Conservation (phyloP, 2,888 invertebrate species). For the Stenchaetothrips biformis region DNA sequence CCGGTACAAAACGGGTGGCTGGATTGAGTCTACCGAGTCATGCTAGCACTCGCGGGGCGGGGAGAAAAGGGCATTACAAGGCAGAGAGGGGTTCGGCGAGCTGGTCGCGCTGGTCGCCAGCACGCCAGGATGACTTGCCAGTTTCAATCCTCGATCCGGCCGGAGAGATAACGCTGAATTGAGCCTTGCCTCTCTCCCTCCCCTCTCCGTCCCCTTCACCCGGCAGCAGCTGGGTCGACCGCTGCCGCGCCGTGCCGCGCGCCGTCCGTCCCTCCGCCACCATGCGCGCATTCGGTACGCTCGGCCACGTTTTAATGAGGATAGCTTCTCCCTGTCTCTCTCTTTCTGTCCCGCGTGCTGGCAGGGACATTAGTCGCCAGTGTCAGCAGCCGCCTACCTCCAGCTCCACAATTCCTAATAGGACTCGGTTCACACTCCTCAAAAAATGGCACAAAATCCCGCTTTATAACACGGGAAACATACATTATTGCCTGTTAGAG, state of each 20-base stretch:
- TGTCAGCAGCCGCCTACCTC: too few species aligned
- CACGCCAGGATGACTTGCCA: neutral
- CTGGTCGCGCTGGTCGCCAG: neutral
- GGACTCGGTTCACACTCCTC: too few species aligned
- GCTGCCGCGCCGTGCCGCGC: neutral
- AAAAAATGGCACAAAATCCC: too few species aligned
- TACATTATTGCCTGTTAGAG: too few species aligned
- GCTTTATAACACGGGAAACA: too few species aligned
- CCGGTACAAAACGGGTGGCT: too few species aligned
- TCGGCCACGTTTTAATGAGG: slow-evolving; percentile 25
- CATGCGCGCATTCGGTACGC: slow-evolving; percentile 26
- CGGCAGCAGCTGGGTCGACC: neutral
- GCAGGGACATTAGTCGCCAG: too few species aligned
- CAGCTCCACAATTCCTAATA: too few species aligned
- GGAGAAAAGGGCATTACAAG: neutral
- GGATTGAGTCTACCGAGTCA: too few species aligned
- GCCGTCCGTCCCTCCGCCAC: slow-evolving; percentile 9
- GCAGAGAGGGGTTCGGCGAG: slow-evolving; percentile 29
- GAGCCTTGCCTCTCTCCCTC: neutral
- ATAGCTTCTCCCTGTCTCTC: slow-evolving; percentile 14
- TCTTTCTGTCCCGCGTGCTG: neutral
- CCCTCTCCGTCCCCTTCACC: slow-evolving; percentile 23
- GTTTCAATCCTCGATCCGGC: slow-evolving; percentile 10
- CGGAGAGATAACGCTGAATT: slow-evolving; percentile 10
- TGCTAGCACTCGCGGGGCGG: too few species aligned